Percentiles rank a stretch among this genome's conserved stretches.
Conservation (phyloP, 2,113 vertebrate species). For the Poecile atricapillus region DNA sequence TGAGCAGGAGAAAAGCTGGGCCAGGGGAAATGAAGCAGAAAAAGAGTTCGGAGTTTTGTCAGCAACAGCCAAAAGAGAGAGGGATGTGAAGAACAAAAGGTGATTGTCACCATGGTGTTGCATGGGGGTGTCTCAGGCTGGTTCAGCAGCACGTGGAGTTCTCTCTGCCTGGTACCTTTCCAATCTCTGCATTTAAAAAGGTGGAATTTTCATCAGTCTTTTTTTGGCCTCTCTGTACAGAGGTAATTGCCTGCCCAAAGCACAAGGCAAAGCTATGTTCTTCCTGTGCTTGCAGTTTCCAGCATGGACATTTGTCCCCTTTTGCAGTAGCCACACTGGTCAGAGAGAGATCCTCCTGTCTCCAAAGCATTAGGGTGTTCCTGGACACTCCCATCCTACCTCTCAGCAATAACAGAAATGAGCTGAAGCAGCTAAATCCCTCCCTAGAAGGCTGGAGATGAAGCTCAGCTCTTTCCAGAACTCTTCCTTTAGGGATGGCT, state of each 20-base stretch:
- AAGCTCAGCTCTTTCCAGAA: not conserved
- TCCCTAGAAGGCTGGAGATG: not conserved
- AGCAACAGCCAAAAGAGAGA: not conserved
- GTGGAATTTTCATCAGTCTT: not conserved
- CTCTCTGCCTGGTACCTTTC: not conserved
- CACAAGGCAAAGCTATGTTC: not conserved
- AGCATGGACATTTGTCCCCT: not conserved
- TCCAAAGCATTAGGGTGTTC: not conserved
- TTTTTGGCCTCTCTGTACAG: not conserved
- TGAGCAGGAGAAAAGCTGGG: slow-evolving; percentile 16
- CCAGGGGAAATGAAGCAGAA: slow-evolving; percentile 23
- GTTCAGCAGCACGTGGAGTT: not conserved
- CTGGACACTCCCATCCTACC: not conserved
- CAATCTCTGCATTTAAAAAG: not conserved
- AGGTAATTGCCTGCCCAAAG: not conserved
- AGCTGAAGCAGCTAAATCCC: not conserved
- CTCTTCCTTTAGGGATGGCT: not conserved
- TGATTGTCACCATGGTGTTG: not conserved
- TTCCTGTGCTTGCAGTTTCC: not conserved
- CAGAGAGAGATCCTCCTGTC: not conserved
- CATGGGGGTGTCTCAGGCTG: not conserved
- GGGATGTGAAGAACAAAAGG: slow-evolving; percentile 20
- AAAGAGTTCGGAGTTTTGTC: not conserved
- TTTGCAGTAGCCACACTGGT: not conserved
- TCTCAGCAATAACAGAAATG: not conserved